Conservation (phyloP, 2,797 vertebrate genomes). For the Poecilia gillii region DNA sequence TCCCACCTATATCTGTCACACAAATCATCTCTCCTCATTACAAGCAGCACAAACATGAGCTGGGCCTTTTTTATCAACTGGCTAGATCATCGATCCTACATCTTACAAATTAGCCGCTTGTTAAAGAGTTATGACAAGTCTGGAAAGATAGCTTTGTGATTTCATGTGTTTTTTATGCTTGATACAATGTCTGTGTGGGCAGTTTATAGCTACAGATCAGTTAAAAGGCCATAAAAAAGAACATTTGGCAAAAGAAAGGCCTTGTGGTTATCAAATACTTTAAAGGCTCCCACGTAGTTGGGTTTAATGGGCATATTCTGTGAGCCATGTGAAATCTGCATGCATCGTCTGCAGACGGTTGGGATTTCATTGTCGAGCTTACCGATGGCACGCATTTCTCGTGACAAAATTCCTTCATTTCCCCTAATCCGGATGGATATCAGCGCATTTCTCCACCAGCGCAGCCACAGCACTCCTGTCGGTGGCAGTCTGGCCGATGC, state of each 20-base stretch:
- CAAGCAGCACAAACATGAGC: conserved; percentile 9
- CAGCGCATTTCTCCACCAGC: no score
- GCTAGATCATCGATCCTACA: conserved; percentile 29
- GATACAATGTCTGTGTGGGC: not conserved
- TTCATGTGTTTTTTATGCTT: not conserved
- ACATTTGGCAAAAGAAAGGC: not conserved
- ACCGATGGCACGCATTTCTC: no score
- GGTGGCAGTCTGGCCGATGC: no score
- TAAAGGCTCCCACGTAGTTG: no score
- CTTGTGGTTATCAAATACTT: not conserved
- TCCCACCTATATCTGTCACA: conserved; percentile 26
- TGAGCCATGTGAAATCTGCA: no score
- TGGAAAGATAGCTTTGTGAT: not conserved
- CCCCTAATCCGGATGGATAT: no score
- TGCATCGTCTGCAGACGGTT: no score
- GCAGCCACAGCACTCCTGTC: no score
- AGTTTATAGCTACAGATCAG: not conserved
- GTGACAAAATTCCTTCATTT: no score
- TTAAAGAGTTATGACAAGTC: conserved; percentile 18
- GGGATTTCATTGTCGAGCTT: no score
- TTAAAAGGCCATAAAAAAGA: not conserved
- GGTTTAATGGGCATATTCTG: no score
- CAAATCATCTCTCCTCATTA: conserved; percentile 59
- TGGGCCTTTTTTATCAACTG: conserved; percentile 35
- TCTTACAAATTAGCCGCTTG: conserved; percentile 22